A percentile compares a stretch with the other conserved stretches of the same genome.
Conservation (phyloP, 2,113 vertebrate genomes). For the Aptenodytes patagonicus region DNA sequence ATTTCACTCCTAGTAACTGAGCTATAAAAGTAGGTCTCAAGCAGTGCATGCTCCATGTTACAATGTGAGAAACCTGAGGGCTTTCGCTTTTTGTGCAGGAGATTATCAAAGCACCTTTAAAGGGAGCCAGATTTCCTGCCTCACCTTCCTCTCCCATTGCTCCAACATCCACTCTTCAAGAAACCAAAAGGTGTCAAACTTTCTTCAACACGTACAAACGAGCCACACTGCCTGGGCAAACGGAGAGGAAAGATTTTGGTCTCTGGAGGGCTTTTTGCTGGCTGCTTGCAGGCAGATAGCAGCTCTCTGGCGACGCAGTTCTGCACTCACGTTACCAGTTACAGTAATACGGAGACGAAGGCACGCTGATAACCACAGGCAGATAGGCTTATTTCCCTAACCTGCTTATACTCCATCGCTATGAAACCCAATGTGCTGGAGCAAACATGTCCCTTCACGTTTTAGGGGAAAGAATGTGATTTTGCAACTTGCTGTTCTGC, state of each 20-base stretch:
- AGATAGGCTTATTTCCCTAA: neutral
- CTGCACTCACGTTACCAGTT: neutral
- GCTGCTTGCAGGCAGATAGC: neutral
- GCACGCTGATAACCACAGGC: neutral
- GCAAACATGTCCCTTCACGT: constrained; percentile 5
- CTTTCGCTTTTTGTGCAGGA: constrained; percentile 41
- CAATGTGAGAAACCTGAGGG: constrained; percentile 22
- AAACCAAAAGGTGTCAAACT: constrained; percentile 34
- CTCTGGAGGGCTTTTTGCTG: neutral
- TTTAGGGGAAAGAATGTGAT: constrained; percentile 17
- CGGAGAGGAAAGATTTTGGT: neutral
- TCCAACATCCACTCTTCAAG: neutral
- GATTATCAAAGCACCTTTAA: constrained; percentile 40
- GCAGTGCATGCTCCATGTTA: neutral
- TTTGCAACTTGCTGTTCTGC: neutral
- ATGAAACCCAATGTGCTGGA: neutral
- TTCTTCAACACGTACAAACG: neutral
- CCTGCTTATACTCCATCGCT: neutral
- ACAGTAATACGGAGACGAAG: neutral
- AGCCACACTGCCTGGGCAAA: neutral
- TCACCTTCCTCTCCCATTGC: neutral
- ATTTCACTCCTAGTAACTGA: constrained; percentile 54
- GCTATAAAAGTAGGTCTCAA: neutral
- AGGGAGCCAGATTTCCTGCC: constrained; percentile 14
- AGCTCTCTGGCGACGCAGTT: neutral